A percentile compares a stretch with the other conserved stretches of the same genome.
Evolutionary conservation across 1,140 invertebrate species (phyloP).

Genomic region (Trichogramma pretiosum): DNA sequence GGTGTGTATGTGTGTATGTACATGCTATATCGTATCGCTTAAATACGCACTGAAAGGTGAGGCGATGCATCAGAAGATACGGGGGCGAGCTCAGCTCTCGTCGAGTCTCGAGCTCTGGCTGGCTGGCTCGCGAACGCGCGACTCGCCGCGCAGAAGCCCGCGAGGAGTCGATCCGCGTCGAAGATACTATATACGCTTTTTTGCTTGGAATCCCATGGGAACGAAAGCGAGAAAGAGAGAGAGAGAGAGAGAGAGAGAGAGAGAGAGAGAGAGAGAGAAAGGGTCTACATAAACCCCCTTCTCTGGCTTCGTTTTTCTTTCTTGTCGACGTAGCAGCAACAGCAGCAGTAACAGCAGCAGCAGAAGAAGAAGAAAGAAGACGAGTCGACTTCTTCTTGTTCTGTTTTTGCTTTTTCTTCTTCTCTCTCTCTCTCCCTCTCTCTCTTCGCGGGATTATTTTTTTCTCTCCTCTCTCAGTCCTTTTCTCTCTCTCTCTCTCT

Average conservation of each 20-base stretch:
- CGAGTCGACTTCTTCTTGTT: too few species aligned
- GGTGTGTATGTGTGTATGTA: too few species aligned
- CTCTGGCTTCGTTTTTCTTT: constrained; percentile 22
- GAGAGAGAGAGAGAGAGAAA: constrained; percentile 2
- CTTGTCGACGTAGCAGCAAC: constrained; percentile 12
- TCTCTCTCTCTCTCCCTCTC: background rate
- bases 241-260: constrained; percentile 4
- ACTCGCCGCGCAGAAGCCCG: constrained; percentile 17
- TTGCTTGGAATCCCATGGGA: constrained; percentile 47
- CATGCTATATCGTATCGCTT: constrained; percentile 48
- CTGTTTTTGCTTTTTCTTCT: too few species aligned
- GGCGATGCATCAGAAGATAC: constrained; percentile 48
- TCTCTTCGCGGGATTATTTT: background rate
- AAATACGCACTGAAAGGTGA: constrained; percentile 50
- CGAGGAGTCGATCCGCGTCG: constrained; percentile 42
- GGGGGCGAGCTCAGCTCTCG: constrained; percentile 40
- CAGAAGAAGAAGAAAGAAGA: background rate
- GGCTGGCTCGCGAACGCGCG: background rate
- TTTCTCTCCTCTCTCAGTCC: background rate
- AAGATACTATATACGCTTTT: constrained; percentile 45
- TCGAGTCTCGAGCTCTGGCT: constrained; percentile 23
- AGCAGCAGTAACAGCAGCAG: constrained; percentile 7
- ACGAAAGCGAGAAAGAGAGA: constrained; percentile 31
- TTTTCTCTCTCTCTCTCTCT: too few species aligned
- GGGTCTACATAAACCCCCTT: constrained; percentile 36